phyloP scores from a whole-genome alignment of 1,140 invertebrate genomes.

The Hermatobates lingyangjiaoensis region DNA sequence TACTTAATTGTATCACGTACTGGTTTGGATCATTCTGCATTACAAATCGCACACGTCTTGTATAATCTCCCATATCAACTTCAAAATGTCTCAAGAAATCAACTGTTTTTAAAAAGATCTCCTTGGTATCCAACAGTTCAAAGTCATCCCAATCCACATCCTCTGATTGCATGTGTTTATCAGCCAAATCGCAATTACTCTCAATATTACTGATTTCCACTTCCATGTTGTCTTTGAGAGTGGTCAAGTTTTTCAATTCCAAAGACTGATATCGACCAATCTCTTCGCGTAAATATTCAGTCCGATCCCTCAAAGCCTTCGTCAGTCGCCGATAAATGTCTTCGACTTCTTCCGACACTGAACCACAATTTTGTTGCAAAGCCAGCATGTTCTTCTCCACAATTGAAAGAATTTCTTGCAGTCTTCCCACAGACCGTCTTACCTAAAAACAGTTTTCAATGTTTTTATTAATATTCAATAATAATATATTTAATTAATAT shows the following conservation, averaged over 20 bases:
- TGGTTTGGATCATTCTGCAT: conserved; percentile 79
- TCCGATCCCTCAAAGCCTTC: conserved; percentile 81
- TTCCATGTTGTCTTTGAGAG: conserved; percentile 81
- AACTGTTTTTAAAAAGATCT: conserved; percentile 81
- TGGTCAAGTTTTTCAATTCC: conserved; percentile 59
- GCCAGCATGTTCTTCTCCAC: conserved; percentile 70
- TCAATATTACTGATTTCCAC: conserved; percentile 75
- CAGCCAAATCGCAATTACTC: conserved; percentile 90
- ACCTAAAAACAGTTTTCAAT: conserved; percentile 27
- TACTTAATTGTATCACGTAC: conserved; percentile 57
- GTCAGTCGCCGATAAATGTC: conserved; percentile 74
- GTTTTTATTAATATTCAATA: not conserved
- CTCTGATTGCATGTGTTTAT: conserved; percentile 76
- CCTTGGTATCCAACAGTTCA: conserved; percentile 81
- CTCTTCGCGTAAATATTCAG: conserved; percentile 69
- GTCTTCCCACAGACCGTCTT: conserved; percentile 59
- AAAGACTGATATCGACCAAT: conserved; percentile 39
- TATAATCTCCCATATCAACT: conserved; percentile 77
- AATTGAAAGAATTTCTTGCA: conserved; percentile 63
- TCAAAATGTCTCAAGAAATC: conserved; percentile 88
- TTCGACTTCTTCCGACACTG: conserved; percentile 78
- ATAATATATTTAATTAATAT: too few species aligned
- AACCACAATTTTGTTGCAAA: conserved; percentile 64
- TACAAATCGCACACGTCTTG: conserved; percentile 59
- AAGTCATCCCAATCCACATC: conserved; percentile 64